A percentile compares a stretch with the other conserved stretches of the same genome.
phyloP scores from a whole-genome alignment of 2,888 invertebrate species.

The Dolichopus griseipennis region DNA sequence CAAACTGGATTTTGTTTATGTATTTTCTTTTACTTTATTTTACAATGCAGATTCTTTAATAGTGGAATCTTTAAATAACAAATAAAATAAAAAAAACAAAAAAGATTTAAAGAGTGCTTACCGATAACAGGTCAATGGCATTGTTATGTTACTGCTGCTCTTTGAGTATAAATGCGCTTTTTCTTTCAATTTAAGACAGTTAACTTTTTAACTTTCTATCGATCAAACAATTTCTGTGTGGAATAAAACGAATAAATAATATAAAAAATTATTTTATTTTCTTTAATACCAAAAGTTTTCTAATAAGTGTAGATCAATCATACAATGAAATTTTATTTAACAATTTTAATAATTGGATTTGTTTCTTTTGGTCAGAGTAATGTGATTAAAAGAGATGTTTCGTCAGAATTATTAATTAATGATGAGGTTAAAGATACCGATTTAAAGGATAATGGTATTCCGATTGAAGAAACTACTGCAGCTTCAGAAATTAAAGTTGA shows the following conservation, averaged over 20 bases:
- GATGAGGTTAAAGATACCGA: neutral
- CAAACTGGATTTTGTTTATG: neutral
- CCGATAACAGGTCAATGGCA: constrained; percentile 6
- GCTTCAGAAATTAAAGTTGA: neutral
- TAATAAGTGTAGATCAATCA: neutral
- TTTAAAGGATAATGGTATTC: neutral
- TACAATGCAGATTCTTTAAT: constrained; percentile 1
- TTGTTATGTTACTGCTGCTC: neutral
- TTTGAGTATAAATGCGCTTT: neutral
- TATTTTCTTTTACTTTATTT: neutral
- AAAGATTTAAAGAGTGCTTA: neutral
- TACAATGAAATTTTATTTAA: neutral
- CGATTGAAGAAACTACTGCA: neutral
- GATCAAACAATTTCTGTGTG: neutral
- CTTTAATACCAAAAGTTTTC: neutral
- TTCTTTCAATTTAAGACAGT: constrained; percentile 1
- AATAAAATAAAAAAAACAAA: neutral
- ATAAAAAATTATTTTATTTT: neutral
- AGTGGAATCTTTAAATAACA: neutral
- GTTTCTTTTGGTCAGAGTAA: neutral
- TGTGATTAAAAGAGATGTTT: neutral
- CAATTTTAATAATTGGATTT: neutral
- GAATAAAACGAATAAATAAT: no score
- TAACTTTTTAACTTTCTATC: neutral
- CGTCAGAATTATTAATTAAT: neutral